Percentiles rank a stretch among this genome's conserved stretches.
phyloP scores from a whole-genome alignment of 2,888 invertebrate species.

The Hirtodrosophila alboralis region DNA sequence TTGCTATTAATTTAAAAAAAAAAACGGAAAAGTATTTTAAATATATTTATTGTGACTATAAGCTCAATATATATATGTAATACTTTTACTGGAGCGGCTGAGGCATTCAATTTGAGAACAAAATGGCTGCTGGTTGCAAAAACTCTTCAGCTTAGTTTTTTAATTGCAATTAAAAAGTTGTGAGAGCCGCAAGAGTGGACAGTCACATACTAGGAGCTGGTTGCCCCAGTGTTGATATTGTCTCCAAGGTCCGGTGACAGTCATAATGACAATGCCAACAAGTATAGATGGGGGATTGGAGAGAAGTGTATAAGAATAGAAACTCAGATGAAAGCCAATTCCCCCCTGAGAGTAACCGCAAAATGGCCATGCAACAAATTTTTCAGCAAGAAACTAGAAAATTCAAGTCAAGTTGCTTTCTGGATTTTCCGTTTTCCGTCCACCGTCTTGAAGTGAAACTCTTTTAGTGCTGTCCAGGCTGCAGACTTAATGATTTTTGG shows the following conservation, averaged over 20 bases:
- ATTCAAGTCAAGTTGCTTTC: conserved; percentile 20
- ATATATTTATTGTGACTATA: too few species aligned
- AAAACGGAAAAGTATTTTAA: too few species aligned
- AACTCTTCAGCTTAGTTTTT: conserved; percentile 64
- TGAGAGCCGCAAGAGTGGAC: conserved; percentile 27
- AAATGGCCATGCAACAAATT: conserved; percentile 73
- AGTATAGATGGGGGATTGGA: not conserved
- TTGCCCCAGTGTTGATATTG: conserved; percentile 24
- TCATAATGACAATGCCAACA: conserved; percentile 66
- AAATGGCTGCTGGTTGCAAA: conserved; percentile 24
- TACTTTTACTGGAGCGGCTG: not conserved
- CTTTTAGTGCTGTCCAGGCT: conserved; percentile 48
- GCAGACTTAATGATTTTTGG: conserved; percentile 78
- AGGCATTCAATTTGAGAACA: conserved; percentile 2
- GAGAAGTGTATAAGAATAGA: not conserved
- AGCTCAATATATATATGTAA: too few species aligned
- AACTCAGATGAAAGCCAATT: conserved; percentile 25
- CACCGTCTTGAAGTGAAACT: conserved; percentile 38
- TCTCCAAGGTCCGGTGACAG: conserved; percentile 61
- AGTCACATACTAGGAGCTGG: conserved; percentile 25
- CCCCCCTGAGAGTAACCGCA: conserved; percentile 48
- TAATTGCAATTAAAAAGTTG: conserved; percentile 78
- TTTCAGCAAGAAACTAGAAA: conserved; percentile 55
- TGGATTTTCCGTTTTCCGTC: conserved; percentile 5
- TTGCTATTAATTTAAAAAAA: too few species aligned